A percentile compares a stretch with the other conserved stretches of the same genome.
Conservation (phyloP, 1,140 invertebrate species). For the Microplitis demolitor region DNA sequence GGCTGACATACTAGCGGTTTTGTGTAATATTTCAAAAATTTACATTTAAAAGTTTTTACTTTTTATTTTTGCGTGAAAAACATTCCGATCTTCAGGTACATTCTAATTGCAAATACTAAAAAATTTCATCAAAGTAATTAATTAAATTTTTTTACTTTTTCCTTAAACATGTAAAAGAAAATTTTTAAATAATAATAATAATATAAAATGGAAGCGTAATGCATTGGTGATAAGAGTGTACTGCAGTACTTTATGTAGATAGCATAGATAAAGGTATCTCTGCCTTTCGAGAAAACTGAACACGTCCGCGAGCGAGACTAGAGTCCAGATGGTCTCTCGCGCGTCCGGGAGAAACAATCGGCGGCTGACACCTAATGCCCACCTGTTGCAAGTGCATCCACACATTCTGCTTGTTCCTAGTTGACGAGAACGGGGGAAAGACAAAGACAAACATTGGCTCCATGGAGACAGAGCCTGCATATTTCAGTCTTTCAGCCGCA, state of each 20-base stretch:
- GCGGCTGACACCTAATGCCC: conserved; percentile 35
- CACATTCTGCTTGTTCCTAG: conserved; percentile 3
- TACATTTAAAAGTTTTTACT: too few species aligned
- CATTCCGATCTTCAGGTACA: too few species aligned
- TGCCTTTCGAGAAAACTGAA: conserved; percentile 21
- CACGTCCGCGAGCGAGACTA: conserved; percentile 23
- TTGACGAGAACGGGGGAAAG: background rate
- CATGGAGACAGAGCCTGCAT: background rate
- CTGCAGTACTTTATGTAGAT: background rate
- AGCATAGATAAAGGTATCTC: too few species aligned
- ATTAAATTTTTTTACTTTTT: too few species aligned
- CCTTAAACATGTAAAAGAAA: background rate
- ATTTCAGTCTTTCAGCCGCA: too few species aligned
- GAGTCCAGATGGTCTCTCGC: conserved; percentile 25
- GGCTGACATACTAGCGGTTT: too few species aligned
- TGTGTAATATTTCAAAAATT: too few species aligned
- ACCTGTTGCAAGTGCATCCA: conserved; percentile 40
- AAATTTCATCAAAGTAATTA: too few species aligned
- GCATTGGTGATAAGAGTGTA: background rate
- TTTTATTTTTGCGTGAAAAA: too few species aligned
- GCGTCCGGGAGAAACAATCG: conserved; percentile 36
- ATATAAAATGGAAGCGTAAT: background rate
- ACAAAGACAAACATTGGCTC: background rate
- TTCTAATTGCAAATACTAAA: too few species aligned
- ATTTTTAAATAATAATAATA: background rate